A percentile compares a stretch with the other conserved stretches of the same genome.
Conservation (phyloP, 1,140 invertebrate genomes). For the Chelonus insularis region DNA sequence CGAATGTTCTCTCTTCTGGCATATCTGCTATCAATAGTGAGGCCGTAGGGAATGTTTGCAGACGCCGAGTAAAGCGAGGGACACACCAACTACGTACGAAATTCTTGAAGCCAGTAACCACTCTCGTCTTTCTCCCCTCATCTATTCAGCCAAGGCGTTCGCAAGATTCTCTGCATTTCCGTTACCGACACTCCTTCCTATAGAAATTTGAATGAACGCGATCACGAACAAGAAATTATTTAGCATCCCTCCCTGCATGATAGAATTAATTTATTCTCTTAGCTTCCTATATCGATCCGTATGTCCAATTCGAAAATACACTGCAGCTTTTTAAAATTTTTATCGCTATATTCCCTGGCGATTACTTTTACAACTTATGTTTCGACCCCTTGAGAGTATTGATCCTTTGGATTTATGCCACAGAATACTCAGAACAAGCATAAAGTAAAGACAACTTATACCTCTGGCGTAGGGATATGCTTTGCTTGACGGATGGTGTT, state of each 20-base stretch:
- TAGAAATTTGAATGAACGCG: slow-evolving; percentile 15
- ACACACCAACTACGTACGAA: slow-evolving; percentile 15
- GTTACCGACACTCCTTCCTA: neutral
- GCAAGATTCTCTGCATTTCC: slow-evolving; percentile 18
- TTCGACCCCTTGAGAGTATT: no score
- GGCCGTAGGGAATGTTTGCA: slow-evolving; percentile 34
- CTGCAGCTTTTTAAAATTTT: slow-evolving; percentile 8
- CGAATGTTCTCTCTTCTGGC: neutral
- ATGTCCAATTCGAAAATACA: slow-evolving; percentile 6
- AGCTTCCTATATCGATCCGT: neutral
- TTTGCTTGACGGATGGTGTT: no score
- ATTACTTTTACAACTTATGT: slow-evolving; percentile 15
- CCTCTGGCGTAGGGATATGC: no score
- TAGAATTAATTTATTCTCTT: neutral
- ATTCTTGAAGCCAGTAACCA: slow-evolving; percentile 29
- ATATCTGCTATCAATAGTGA: slow-evolving; percentile 8
- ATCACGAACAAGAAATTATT: slow-evolving; percentile 18
- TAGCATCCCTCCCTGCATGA: neutral
- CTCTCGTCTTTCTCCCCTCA: neutral
- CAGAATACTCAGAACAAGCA: no score
- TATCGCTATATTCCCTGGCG: neutral
- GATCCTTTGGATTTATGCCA: no score
- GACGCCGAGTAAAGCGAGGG: slow-evolving; percentile 6
- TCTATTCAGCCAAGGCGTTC: slow-evolving; percentile 5
- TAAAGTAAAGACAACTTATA: no score